Evolutionary conservation across 2,113 vertebrate species (phyloP).

Genomic region (Bombycilla garrulus): DNA sequence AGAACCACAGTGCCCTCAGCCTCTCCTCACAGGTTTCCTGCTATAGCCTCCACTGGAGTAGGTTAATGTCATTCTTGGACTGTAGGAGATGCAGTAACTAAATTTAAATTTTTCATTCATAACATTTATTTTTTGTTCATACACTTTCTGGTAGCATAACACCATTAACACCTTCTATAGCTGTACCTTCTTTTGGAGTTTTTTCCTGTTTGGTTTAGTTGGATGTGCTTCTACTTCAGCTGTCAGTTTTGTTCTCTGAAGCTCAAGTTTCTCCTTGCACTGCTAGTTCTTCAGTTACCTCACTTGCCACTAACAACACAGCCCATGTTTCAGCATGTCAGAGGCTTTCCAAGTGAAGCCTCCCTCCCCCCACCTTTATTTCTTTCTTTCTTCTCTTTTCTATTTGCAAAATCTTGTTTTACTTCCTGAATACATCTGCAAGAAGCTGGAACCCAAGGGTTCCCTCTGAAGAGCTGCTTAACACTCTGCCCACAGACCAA

Average conservation of each 20-base stretch:
- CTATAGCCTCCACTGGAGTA: not conserved
- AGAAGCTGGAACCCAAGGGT: not conserved
- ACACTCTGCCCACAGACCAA: not conserved
- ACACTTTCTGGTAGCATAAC: not conserved
- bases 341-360: not conserved
- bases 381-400: not conserved
- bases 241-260: not conserved
- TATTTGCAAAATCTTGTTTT: not conserved
- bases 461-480: not conserved
- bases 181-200: not conserved
- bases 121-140: not conserved
- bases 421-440: not conserved
- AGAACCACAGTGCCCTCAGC: not conserved
- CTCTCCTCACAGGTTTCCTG: not conserved
- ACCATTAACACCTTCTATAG: not conserved
- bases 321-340: not conserved
- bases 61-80: not conserved
- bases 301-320: not conserved
- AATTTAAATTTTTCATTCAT: not conserved
- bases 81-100: not conserved
- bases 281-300: not conserved
- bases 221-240: not conserved
- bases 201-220: not conserved
- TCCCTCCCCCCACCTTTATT: fast-evolving
- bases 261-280: not conserved